Evolutionary conservation across 2,888 invertebrate genomes (phyloP).

Genomic region (Hedychridium roseum): DNA sequence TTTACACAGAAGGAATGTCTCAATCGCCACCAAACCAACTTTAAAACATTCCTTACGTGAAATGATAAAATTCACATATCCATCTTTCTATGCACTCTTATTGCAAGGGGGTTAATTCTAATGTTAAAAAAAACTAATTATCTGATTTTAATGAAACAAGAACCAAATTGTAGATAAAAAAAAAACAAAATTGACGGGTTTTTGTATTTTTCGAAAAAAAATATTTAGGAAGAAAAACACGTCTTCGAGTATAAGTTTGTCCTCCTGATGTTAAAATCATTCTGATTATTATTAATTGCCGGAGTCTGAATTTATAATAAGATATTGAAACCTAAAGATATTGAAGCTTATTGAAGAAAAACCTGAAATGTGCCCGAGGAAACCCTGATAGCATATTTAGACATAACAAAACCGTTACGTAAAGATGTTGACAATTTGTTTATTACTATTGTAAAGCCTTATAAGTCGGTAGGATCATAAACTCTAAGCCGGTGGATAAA

Average conservation of each 20-base stretch:
- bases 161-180: conserved; percentile 13
- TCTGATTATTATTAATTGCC: neutral
- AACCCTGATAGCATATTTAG: neutral
- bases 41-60: too few species aligned
- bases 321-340: neutral
- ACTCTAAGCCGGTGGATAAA: neutral
- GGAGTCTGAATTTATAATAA: neutral
- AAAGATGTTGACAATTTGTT: neutral
- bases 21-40: too few species aligned
- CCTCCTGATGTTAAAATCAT: too few species aligned
- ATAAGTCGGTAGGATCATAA: neutral
- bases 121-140: too few species aligned
- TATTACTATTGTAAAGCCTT: neutral
- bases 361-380: neutral
- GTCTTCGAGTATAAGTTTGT: conserved; percentile 13
- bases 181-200: neutral
- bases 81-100: too few species aligned
- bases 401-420: neutral
- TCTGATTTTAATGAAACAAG: too few species aligned
- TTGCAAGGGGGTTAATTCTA: too few species aligned
- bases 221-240: too few species aligned
- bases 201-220: too few species aligned
- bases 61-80: too few species aligned
- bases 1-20: too few species aligned
- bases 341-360: neutral